Evolutionary conservation across 2,888 invertebrate species (phyloP), one percentile per base, ranked within the genome.

Genomic region (Micoletzkya japonica): DNA sequence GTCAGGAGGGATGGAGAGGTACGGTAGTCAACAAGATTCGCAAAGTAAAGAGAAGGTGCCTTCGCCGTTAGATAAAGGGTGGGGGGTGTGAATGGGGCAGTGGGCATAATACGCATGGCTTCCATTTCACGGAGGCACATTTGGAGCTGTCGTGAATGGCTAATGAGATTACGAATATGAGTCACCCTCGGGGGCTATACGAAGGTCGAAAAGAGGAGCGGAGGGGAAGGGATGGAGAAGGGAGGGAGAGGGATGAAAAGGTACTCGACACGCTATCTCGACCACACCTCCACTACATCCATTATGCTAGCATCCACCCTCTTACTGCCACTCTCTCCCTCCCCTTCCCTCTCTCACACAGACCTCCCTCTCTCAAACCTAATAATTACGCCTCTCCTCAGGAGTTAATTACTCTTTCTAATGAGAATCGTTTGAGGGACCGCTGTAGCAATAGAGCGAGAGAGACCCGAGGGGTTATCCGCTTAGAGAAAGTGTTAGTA

Each of bases 1-100:
- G 84, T 66, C 68, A 70, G 17, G 44, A 72, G 17, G 76, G 76
- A 44, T 78, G 80, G 76, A 81, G 76, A 69, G 84, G 84, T 83
- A 70, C 61, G 78, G 71, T 36, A 54, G 59, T 6, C 24, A 66
- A 37, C 28, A n/a, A 20, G 10, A 44, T n/a, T n/a, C n/a, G n/a
- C n/a, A n/a, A n/a, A n/a, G n/a, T n/a, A n/a, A n/a, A n/a, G n/a
- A n/a, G n/a, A n/a, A n/a, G n/a, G n/a, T n/a, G n/a, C n/a, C n/a
- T n/a, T n/a, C n/a, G n/a, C n/a, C n/a, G n/a, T n/a, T n/a, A n/a
- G n/a, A n/a, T n/a, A n/a, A n/a, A n/a, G n/a, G n/a, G n/a, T n/a
- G n/a, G n/a, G n/a, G n/a, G n/a, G n/a, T n/a, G n/a, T n/a, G n/a
- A n/a, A n/a, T n/a, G n/a, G n/a, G n/a, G n/a, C n/a, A n/a, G n/a